Evolutionary conservation across 2,888 invertebrate genomes (phyloP).

Genomic region (Subacronicta megacephala): DNA sequence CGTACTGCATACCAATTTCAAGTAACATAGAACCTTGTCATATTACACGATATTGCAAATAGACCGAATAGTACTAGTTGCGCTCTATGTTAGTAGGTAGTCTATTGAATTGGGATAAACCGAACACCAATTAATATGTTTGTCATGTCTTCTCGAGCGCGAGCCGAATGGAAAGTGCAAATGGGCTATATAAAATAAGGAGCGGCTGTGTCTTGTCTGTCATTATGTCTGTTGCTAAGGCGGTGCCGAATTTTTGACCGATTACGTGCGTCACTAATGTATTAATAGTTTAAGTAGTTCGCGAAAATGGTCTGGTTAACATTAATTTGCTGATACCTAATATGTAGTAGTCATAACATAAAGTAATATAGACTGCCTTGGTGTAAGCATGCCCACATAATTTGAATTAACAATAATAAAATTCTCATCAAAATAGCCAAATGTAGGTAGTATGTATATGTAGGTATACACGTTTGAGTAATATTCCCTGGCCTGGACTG

Average conservation of each 20-base stretch:
- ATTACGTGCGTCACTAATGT: constrained; percentile 51
- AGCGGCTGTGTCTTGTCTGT: constrained; percentile 50
- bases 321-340: constrained; percentile 9
- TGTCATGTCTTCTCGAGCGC: constrained; percentile 56
- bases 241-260: constrained; percentile 43
- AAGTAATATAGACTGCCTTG: constrained; percentile 1
- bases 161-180: constrained; percentile 65
- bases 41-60: constrained; percentile 36
- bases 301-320: constrained; percentile 23
- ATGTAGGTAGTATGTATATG: too few species aligned
- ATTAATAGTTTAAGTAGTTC: constrained; percentile 29
- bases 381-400: constrained; percentile 41
- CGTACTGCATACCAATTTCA: constrained; percentile 46
- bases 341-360: constrained; percentile 14
- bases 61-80: constrained; percentile 33
- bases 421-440: constrained; percentile 55
- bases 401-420: constrained; percentile 73
- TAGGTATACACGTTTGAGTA: too few species aligned
- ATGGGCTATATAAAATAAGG: constrained; percentile 60
- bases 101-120: constrained; percentile 61
- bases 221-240: constrained; percentile 62
- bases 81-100: constrained; percentile 48
- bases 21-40: constrained; percentile 44
- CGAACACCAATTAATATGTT: constrained; percentile 63
- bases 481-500: constrained; percentile 44